phyloP scores from a whole-genome alignment of 53 echinoderm and acorn worm genomes.

The Holothuria scabra region DNA sequence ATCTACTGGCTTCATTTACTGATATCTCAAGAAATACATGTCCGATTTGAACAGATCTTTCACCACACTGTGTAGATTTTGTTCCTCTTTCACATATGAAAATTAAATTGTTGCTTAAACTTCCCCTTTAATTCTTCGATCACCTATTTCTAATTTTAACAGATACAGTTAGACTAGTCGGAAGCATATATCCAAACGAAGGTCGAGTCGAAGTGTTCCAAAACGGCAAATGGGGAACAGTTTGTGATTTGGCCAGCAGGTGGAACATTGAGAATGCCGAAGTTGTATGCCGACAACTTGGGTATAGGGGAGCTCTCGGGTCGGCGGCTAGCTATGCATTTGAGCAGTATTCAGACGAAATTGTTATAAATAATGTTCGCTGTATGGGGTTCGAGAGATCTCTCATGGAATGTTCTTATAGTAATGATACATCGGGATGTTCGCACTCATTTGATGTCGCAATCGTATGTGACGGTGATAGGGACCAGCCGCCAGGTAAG shows the following conservation, averaged over 20 bases:
- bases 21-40: too few species aligned
- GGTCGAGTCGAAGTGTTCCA: slow-evolving; percentile 38
- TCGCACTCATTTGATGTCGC: slow-evolving; percentile 6
- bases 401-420: background rate
- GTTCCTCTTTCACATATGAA: too few species aligned
- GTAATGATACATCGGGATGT: background rate
- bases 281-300: slow-evolving; percentile 35
- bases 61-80: too few species aligned
- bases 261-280: background rate
- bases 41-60: too few species aligned
- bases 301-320: background rate
- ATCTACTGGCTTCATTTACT: too few species aligned
- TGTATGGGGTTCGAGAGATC: slow-evolving; percentile 6
- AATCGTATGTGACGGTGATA: background rate
- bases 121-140: too few species aligned
- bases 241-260: slow-evolving; percentile 8
- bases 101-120: too few species aligned
- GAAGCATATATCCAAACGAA: background rate
- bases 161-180: slow-evolving; percentile 21
- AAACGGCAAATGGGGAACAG: slow-evolving; percentile 22
- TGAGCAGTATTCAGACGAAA: slow-evolving; percentile 24
- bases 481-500: too few species aligned
- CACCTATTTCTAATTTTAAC: background rate
- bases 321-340: background rate
- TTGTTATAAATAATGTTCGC: background rate